Conservation (phyloP, 2,113 vertebrate species). For the Recurvirostra avosetta region DNA sequence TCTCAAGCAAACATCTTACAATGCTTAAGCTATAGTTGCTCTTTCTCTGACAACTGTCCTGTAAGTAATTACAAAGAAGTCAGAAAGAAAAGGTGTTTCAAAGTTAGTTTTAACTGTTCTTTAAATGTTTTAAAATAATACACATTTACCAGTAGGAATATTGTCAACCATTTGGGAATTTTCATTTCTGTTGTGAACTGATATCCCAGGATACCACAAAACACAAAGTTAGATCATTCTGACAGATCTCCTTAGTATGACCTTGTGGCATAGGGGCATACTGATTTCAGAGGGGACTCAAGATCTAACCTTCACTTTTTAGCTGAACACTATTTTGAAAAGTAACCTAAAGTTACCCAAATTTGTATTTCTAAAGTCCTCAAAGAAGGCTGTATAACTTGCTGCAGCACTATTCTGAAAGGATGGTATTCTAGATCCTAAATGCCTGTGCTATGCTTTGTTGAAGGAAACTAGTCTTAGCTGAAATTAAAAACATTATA, state of each 20-base stretch:
- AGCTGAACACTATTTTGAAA: neutral
- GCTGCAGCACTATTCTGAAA: neutral
- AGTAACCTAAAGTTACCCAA: neutral
- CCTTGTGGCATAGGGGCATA: neutral
- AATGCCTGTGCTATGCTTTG: neutral
- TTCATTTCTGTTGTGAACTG: neutral
- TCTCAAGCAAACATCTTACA: neutral
- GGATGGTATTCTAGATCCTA: neutral
- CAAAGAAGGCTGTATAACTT: neutral
- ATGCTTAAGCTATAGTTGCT: neutral
- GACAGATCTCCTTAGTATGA: neutral
- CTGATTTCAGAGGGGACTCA: neutral
- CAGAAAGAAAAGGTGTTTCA: neutral
- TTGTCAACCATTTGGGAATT: neutral
- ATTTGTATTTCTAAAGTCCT: neutral
- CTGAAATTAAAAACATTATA: neutral
- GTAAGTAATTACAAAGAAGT: neutral
- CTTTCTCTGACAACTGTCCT: neutral
- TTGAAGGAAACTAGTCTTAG: neutral
- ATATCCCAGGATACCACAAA: neutral
- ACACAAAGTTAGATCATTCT: neutral
- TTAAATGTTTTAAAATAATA: neutral
- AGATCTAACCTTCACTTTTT: neutral
- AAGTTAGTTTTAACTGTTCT: neutral
- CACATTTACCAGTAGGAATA: neutral